Percentiles rank a stretch among this genome's conserved stretches.
phyloP scores from a whole-genome alignment of 2,888 invertebrate genomes.

The Beris morrisii region DNA sequence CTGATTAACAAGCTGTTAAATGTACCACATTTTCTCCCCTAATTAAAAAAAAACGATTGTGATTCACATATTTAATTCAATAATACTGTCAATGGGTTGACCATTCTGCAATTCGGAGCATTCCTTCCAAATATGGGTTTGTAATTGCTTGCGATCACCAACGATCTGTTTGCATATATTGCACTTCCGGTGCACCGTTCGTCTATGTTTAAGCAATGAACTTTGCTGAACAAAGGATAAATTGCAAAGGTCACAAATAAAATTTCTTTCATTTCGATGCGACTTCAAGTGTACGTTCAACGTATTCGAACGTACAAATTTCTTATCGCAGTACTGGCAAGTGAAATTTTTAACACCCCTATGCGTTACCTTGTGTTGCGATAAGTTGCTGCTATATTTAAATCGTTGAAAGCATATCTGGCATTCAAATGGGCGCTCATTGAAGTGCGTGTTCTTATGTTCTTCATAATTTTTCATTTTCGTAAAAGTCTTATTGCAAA shows the following conservation, averaged over 20 bases:
- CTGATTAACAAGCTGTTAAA: no score
- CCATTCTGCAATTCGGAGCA: slow-evolving; percentile 25
- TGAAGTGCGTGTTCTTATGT: slow-evolving; percentile 43
- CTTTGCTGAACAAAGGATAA: slow-evolving; percentile 46
- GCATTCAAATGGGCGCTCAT: slow-evolving; percentile 42
- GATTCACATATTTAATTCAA: no score
- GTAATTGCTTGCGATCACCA: slow-evolving; percentile 40
- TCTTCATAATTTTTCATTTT: slow-evolving; percentile 41
- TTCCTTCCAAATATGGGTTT: slow-evolving; percentile 41
- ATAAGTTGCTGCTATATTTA: slow-evolving; percentile 41
- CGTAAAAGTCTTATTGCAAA: slow-evolving; percentile 45
- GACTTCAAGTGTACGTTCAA: slow-evolving; percentile 44
- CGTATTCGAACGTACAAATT: slow-evolving; percentile 46
- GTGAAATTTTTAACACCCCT: slow-evolving; percentile 40
- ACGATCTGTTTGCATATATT: slow-evolving; percentile 38
- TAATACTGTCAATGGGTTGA: neutral
- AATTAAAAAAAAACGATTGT: no score
- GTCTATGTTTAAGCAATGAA: slow-evolving; percentile 45
- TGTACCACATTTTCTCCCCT: no score
- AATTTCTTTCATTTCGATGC: slow-evolving; percentile 40
- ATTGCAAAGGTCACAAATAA: slow-evolving; percentile 40
- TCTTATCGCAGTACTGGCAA: slow-evolving; percentile 41
- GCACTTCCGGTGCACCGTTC: slow-evolving; percentile 40
- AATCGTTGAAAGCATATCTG: slow-evolving; percentile 41
- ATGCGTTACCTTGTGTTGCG: slow-evolving; percentile 40